These are phyloP conservation scores for Pogonognathellus flavescens DNA, from an alignment of 1,140 invertebrate genomes.

Conservation along the genomic window DNA sequence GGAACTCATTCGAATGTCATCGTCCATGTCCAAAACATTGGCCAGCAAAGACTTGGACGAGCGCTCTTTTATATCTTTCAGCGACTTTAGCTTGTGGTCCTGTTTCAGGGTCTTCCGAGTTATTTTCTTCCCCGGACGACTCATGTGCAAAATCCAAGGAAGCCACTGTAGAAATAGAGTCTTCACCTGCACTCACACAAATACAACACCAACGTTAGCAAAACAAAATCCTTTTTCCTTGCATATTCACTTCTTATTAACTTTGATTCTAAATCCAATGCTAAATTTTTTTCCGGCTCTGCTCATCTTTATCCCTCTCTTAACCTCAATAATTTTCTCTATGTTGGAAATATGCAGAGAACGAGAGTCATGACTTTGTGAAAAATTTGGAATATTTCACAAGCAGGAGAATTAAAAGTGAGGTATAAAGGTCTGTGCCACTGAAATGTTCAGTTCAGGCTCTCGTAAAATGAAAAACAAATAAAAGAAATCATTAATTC, in stretches of 20 bases:
- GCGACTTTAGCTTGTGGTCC: constrained; percentile 88
- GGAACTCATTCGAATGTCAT: constrained; percentile 83
- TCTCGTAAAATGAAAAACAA: too few relatives aligned
- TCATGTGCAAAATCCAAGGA: constrained; percentile 88
- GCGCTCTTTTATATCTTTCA: constrained; percentile 87
- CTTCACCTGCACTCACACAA: constrained; percentile 79
- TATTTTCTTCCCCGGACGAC: constrained; percentile 93
- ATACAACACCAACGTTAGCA: neutral
- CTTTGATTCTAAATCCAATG: too few relatives aligned
- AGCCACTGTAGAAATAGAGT: constrained; percentile 95
- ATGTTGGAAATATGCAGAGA: too few relatives aligned
- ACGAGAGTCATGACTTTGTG: too few relatives aligned
- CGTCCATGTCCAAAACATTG: constrained; percentile 89
- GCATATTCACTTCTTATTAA: neutral
- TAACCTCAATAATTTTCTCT: too few relatives aligned
- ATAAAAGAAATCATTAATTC: too few relatives aligned
- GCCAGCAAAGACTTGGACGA: constrained; percentile 93
- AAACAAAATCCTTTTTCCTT: neutral
- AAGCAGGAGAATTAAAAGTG: too few relatives aligned
- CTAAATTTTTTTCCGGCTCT: too few relatives aligned
- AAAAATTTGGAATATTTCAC: too few relatives aligned
- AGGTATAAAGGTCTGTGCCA: too few relatives aligned
- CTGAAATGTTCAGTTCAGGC: too few relatives aligned
- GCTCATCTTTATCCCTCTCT: too few relatives aligned
- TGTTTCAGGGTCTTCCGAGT: constrained; percentile 90